These are phyloP conservation scores for Heteronetta atricapilla DNA, from an alignment of 2,113 vertebrate genomes.

Conservation along the genomic window DNA sequence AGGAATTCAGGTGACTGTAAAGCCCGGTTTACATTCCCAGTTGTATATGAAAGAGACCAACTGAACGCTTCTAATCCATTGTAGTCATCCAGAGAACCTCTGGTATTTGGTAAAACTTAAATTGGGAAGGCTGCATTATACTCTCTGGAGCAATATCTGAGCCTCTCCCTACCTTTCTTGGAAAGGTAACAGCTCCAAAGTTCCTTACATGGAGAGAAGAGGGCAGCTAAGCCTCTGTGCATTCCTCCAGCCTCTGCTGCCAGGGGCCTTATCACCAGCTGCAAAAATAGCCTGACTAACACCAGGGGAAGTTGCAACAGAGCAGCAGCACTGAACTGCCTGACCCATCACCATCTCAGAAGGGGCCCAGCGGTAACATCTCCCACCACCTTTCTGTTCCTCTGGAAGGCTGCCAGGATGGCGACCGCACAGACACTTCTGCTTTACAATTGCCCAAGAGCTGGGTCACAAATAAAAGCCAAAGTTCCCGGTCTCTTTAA, in stretches of 20 bases:
- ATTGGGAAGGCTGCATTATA: constrained; percentile 61
- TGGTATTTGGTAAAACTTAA: constrained; percentile 63
- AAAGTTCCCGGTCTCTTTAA: not conserved
- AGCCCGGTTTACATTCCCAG: constrained; percentile 22
- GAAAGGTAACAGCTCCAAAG: constrained; percentile 73
- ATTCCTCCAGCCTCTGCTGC: constrained; percentile 74
- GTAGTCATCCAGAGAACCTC: constrained; percentile 49
- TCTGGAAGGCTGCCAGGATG: not conserved
- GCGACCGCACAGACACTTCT: not conserved
- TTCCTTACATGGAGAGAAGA: constrained; percentile 78
- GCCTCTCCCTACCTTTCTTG: constrained; percentile 72
- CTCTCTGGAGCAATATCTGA: constrained; percentile 24
- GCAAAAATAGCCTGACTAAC: constrained; percentile 82
- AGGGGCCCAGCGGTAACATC: not conserved
- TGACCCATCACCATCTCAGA: constrained; percentile 5
- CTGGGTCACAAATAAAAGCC: constrained; percentile 11
- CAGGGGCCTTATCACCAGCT: constrained; percentile 76
- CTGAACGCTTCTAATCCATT: constrained; percentile 37
- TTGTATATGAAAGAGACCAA: constrained; percentile 10
- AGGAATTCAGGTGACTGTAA: constrained; percentile 40
- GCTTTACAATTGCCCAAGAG: not conserved
- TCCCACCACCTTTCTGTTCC: not conserved
- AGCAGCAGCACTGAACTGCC: constrained; percentile 18
- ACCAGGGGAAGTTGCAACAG: constrained; percentile 57
- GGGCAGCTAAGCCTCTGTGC: constrained; percentile 67